Base-by-base conservation (phyloP, 2,797 vertebrate species). In the Dendrocincla fuliginosa region DNA sequence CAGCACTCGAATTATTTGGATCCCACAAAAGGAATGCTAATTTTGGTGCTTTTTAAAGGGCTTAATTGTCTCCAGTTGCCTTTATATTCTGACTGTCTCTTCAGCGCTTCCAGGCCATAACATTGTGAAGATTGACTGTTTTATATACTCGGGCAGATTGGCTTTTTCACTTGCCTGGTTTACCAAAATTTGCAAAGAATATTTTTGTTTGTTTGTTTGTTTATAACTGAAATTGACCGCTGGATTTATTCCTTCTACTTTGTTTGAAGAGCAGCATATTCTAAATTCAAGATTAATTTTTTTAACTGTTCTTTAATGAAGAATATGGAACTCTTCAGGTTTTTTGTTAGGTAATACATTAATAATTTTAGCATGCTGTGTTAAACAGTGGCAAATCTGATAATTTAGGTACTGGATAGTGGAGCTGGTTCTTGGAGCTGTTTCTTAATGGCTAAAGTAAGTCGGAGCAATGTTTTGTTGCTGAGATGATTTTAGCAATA, bases 11-110 rank as follows among this genome's bases (percentile, higher is more conserved):
- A 81, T 94, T 93, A 89, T 80, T 82, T 90, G 88, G 30, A 70
- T 90, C 65, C 0, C 1, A 95, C 89, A 94, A 96, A 96, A 91
- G 53, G 75, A 92, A 96, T 96, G 95, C 90, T 96, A 91, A 96
- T 97, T 96, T 59, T 86, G 83, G 65, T 73, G 46, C 87, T 73
- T 89, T 91, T 93, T 61, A 76, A 96, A 80, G 61, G 78, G 73
- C 53, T 85, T 87, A 55, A 84, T 93, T 92, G 87, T 97, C 24
- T 93, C 46, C 75, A 92, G 82, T 94, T 90, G 91, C 59, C 32
- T 96, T 78, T 94, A 39, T 93, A 55, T 71, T 92, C 53, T 75
- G 64, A 70, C 63, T 50, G 44, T 86, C 53, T 94, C 75, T 90
- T 37, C 9, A 75, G 39, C 3, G 2, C 50, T 96, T 87, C 69